These are phyloP conservation scores for Psococerastis gibbosa DNA, from an alignment of 2,888 invertebrate genomes.

Conservation along the genomic window DNA sequence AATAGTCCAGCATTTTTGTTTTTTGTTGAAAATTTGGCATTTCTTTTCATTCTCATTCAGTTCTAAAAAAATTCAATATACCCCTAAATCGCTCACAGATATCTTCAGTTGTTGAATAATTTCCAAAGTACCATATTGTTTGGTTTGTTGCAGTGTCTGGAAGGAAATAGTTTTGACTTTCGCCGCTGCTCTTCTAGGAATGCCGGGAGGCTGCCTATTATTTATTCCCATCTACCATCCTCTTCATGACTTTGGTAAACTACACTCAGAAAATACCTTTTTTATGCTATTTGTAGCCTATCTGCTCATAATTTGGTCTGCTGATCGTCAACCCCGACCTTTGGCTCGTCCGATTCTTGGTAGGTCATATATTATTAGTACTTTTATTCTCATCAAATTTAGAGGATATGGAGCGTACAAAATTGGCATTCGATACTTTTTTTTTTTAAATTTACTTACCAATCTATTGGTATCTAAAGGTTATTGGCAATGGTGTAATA, in stretches of 20 bases:
- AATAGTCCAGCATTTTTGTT: too few relatives aligned
- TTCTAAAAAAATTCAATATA: constrained; percentile 1
- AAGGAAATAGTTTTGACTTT: constrained; percentile 29
- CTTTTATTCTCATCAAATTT: too few relatives aligned
- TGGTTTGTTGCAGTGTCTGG: constrained; percentile 26
- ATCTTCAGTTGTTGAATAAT: neutral
- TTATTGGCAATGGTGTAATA: too few relatives aligned
- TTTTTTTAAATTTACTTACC: too few relatives aligned
- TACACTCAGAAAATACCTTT: constrained; percentile 55
- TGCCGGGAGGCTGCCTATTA: constrained; percentile 51
- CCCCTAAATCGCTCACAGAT: neutral
- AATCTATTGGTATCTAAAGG: too few relatives aligned
- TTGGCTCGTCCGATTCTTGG: constrained; percentile 12
- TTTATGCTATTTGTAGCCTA: constrained; percentile 42
- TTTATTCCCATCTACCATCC: constrained; percentile 60
- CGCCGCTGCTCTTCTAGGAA: constrained; percentile 38
- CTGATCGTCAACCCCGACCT: constrained; percentile 29
- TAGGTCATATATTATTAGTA: too few relatives aligned
- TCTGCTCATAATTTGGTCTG: constrained; percentile 36
- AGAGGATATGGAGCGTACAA: too few relatives aligned
- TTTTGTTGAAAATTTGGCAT: too few relatives aligned
- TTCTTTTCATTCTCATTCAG: neutral
- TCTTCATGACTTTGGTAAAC: constrained; percentile 43
- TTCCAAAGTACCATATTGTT: neutral
- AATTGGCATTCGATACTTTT: too few relatives aligned